These are phyloP conservation scores for Lucilia cuprina DNA, from an alignment of 1,140 invertebrate genomes.

Conservation along the genomic window DNA sequence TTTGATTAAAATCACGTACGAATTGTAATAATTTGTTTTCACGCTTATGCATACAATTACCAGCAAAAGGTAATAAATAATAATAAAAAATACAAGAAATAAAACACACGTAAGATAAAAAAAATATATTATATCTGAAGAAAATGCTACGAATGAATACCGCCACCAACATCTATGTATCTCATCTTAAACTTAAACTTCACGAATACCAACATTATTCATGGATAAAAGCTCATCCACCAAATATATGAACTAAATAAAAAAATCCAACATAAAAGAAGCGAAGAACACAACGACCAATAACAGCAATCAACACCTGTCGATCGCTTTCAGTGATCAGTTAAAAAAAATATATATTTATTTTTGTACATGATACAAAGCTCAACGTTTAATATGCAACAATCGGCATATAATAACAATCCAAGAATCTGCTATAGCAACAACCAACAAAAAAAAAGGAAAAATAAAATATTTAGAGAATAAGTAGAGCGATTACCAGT, in stretches of 20 bases:
- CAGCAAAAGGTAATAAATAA: slow-evolving; percentile 24
- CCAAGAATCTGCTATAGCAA: not conserved
- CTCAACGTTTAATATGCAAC: not conserved
- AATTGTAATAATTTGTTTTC: slow-evolving; percentile 37
- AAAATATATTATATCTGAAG: not conserved
- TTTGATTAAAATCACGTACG: slow-evolving; percentile 36
- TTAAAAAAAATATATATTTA: not conserved
- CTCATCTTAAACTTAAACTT: slow-evolving; percentile 11
- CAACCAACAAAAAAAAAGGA: not conserved
- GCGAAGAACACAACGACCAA: not conserved
- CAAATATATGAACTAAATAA: not conserved
- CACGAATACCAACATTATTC: not conserved
- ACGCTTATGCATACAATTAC: slow-evolving; percentile 34
- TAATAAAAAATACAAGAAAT: not conserved
- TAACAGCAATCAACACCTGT: slow-evolving; percentile 36
- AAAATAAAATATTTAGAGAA: slow-evolving; percentile 5
- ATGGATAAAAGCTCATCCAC: slow-evolving; percentile 10
- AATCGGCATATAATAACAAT: slow-evolving; percentile 1
- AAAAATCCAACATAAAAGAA: not conserved
- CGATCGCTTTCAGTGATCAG: slow-evolving; percentile 26
- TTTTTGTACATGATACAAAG: not conserved
- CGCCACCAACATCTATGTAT: slow-evolving; percentile 6
- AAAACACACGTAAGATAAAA: not conserved
- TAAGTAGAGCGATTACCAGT: slow-evolving; percentile 22
- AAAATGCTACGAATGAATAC: not conserved